Base-by-base conservation (phyloP, 92 coral and sea anemone genomes). In the Porites evermanni region DNA sequence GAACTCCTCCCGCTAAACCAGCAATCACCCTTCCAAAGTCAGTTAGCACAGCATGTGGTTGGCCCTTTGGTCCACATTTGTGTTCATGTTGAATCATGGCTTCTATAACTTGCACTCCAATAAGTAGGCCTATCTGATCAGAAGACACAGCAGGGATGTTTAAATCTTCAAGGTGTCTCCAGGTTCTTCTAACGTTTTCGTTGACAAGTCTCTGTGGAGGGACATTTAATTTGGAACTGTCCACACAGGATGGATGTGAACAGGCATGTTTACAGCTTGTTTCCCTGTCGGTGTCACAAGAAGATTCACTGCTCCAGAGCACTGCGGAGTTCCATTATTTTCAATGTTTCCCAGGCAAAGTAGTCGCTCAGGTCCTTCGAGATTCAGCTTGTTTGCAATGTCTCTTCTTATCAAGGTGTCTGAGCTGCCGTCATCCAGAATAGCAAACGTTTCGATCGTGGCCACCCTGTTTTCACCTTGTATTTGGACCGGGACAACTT, bases 21-120 rank as follows among this genome's bases (percentile, higher is more conserved):
- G 90, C 94, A 56, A 91, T 80, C 10, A 89, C 59, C 92, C 92
- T 84, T 74, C 92, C 94, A 67, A 91, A 91, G 76, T 88, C 92
- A 20, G 94, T 83, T 16, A 92, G 79, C 66, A 91, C 89, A 32
- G 94, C 94, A 53, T 91, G 80, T 12, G 92, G 88, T 52, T 91
- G 92, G 60, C 94, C 90, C 66, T 79, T 88, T 10, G 90, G 90
- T 9, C 92, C 90, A 47, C 79, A 76, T 79, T 92, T 50, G 81
- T 53, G 53, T 79, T 86, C 91, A 63, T 86, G 88, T 60, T 91
- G 91, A 64, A 78, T 70, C 92, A 88, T 84, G 56, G 90, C 94
- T 80, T 88, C 90, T 6, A 71, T 59, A 64, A 83, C 88, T 50
- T 91, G 88, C 69, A 91, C 94, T 82, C 94, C 91, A 66, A 91